Base-by-base conservation (phyloP, 2,888 invertebrate species). In the Stenoptilia bipunctidactyla region DNA sequence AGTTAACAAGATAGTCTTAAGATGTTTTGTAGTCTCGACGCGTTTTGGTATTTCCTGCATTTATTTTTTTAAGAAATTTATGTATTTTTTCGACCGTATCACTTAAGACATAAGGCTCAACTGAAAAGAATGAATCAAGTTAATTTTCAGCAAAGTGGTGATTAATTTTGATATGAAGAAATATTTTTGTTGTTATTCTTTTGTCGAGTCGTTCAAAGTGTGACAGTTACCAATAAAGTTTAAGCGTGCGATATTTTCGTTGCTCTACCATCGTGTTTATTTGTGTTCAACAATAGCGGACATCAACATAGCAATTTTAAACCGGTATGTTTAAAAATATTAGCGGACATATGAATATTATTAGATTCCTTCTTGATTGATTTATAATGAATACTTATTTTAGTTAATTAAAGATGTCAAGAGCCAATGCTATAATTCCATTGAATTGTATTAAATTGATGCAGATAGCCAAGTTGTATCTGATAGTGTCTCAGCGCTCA, bases 81-180 rank as follows among this genome's bases (percentile, higher is more conserved):
- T 53, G 55, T 40, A 49, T 47, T 41, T 56, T 60, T 52, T 47
- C 67, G 4, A 5, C 8, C 14, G 13, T 34, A 13, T 8, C 6
- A 13, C 14, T 14, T 13, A 13, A 13, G 14, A 13, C 13, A 30
- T 30, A 34, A 34, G 34, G 34, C 2, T 43, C 56, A 46, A 56
- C 45, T 60, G 40, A 45, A 40, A 49, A 36, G 34, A 8, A 42
- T 30, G 39, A 45, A 44, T 36, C 50, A 54, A 59, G 48, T 50
- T 50, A 48, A 47, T 48, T 50, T 58, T 56, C 55, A 58, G 61
- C 63, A 66, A 72, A 75, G 61, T 67, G 71, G 73, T 77, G 80
- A 83, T 82, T 79, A 82, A 83, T 82, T 66, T 72, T 67, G 67
- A 68, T 74, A 72, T 80, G 70, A 79, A 75, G 66, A 70, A 73